Conservation (phyloP, 2,797 vertebrate genomes). For the Liasis olivaceus region DNA sequence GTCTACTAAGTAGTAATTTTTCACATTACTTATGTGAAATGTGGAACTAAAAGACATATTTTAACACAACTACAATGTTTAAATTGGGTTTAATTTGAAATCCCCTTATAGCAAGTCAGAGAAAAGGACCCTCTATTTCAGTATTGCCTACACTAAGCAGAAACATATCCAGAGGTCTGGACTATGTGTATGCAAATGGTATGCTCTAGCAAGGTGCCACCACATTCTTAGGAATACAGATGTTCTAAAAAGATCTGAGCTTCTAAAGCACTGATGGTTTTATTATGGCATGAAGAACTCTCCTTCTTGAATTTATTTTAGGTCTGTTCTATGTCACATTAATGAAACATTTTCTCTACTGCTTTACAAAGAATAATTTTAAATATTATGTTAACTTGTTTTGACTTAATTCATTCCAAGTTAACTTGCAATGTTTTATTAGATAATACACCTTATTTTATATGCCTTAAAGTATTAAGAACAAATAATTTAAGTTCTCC, state of each 20-base stretch:
- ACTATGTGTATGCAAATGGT: background rate
- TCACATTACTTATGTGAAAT: background rate
- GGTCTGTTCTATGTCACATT: slow-evolving; percentile 31
- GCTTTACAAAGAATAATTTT: background rate
- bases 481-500: background rate
- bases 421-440: background rate
- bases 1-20: background rate
- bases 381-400: background rate
- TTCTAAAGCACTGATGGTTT: rapidly evolving
- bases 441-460: background rate
- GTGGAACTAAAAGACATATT: background rate
- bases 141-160: background rate
- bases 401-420: background rate
- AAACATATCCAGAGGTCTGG: background rate
- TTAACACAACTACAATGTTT: background rate
- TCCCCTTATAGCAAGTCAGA: background rate
- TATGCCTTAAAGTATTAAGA: background rate
- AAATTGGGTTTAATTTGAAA: background rate
- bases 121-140: background rate
- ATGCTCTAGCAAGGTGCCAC: background rate
- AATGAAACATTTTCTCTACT: slow-evolving; percentile 30
- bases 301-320: slow-evolving; percentile 53
- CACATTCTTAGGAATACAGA: background rate
- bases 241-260: rapidly evolving
- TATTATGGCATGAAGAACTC: slow-evolving; percentile 37